A percentile compares a stretch with the other conserved stretches of the same genome.
These are phyloP conservation scores for Drosophila ogumai DNA, from an alignment of 1,140 invertebrate genomes.

Conservation along the genomic window DNA sequence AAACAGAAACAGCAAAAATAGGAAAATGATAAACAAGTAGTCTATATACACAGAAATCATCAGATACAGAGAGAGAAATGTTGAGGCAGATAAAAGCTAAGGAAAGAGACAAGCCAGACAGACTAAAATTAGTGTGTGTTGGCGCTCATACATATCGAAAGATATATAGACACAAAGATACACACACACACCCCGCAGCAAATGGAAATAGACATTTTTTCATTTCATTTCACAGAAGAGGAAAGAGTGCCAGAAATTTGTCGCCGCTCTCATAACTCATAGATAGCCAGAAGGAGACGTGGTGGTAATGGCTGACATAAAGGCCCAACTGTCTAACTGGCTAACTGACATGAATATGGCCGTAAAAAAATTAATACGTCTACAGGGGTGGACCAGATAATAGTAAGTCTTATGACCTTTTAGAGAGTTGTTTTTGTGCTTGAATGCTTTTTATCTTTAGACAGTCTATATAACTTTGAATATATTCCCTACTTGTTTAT, in stretches of 20 bases:
- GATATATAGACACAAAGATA: constrained; percentile 18
- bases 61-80: constrained; percentile 50
- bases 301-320: constrained; percentile 7
- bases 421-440: neutral
- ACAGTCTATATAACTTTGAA: neutral
- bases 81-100: constrained; percentile 5
- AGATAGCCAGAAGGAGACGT: constrained; percentile 5
- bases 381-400: neutral
- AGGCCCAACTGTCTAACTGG: constrained; percentile 12
- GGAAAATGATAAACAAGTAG: constrained; percentile 30
- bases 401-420: neutral
- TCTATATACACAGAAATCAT: constrained; percentile 51
- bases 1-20: constrained; percentile 11
- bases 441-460: neutral
- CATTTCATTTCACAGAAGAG: constrained; percentile 27
- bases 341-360: constrained; percentile 11
- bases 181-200: constrained; percentile 15
- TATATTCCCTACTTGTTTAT: neutral
- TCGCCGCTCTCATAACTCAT: constrained; percentile 28
- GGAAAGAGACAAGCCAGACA: constrained; percentile 42
- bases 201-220: constrained; percentile 38
- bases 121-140: constrained; percentile 70
- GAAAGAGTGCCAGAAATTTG: constrained; percentile 35
- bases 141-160: constrained; percentile 16
- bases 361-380: constrained; percentile 4